Percentiles rank a stretch among this genome's conserved stretches.
Evolutionary conservation across 2,113 vertebrate species (phyloP).

Genomic region (Semicossyphus pulcher): DNA sequence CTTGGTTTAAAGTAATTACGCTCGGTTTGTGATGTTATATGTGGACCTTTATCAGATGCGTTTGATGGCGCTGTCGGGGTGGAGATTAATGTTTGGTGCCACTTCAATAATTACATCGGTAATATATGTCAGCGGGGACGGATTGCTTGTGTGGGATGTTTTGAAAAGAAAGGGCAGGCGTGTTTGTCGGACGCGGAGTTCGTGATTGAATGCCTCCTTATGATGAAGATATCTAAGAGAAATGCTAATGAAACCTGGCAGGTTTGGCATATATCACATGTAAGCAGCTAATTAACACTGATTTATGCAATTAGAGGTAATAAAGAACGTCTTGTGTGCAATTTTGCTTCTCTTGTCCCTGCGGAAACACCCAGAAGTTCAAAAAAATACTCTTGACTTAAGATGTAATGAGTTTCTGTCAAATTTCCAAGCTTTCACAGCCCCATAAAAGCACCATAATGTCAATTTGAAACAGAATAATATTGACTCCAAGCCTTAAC

Average conservation of each 20-base stretch:
- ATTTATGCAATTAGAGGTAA: background rate
- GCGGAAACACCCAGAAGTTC: too few relatives aligned
- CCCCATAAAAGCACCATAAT: background rate
- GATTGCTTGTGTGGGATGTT: constrained; percentile 18
- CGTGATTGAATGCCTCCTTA: constrained; percentile 1
- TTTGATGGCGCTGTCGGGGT: constrained; percentile 23
- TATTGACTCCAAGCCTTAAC: background rate
- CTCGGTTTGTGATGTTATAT: constrained; percentile 30
- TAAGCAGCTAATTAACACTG: background rate
- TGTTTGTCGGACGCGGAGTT: background rate
- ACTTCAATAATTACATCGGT: constrained; percentile 58
- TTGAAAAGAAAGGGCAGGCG: constrained; percentile 1
- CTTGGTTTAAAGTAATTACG: constrained; percentile 56
- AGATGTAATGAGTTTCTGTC: background rate
- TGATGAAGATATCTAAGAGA: background rate
- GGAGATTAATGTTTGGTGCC: constrained; percentile 54
- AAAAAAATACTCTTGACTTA: background rate
- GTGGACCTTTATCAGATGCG: constrained; percentile 46
- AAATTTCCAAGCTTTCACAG: background rate
- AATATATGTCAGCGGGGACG: constrained; percentile 39
- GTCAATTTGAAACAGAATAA: background rate
- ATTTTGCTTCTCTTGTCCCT: too few relatives aligned
- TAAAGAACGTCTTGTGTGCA: background rate
- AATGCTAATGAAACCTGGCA: background rate
- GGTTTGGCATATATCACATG: background rate